Base-by-base conservation (phyloP, 2,113 vertebrate genomes). In the Ellobius talpinus region DNA sequence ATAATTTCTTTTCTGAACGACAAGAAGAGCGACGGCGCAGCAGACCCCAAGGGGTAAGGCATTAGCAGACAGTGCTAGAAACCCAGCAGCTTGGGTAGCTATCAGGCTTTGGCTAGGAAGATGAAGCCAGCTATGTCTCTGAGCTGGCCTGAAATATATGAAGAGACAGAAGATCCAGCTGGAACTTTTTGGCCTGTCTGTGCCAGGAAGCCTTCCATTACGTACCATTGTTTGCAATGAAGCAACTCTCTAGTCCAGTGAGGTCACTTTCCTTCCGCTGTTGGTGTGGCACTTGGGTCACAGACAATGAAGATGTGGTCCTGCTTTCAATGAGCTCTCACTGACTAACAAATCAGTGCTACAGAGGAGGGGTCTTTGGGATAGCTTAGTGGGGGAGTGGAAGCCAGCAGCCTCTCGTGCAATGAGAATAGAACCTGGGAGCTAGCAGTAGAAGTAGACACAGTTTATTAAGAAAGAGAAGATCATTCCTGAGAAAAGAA, bases 41-140 rank as follows among this genome's bases (percentile, higher is more conserved):
- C 87, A 82, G 70, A 91, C 6, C 5, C 4, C 11, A 94, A 87
- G 21, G 73, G 96, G 97, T 98, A 97, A 97, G 97, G 9, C 68
- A 68, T 78, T 61, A 70, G 61, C 39, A 45, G 52, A 21, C 39
- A 90, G 78, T 70, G 65, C 50, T 61, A 73, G 82, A 47, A 45
- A 93, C 61, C 76, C 70, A 70, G 19, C 5, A 42, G 58, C 13
- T 58, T 36, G n/a, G 47, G 42, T 42, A 39, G 61, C 42, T 42
- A 17, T 24, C 45, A 45, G n/a, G 68, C 74, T 95, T 92, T 92
- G 79, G 47, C 26, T 65, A 70, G 11, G 77, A 89, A 90, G 47
- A 14, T 52, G 45, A 73, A 45, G 31, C 26, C 33, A 76, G 50
- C 4, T 5, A 33, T 39, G 47, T n/a, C 79, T 19, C 5, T 72